Conservation (phyloP, 2,797 vertebrate genomes). For the Phalloptychus januarius region DNA sequence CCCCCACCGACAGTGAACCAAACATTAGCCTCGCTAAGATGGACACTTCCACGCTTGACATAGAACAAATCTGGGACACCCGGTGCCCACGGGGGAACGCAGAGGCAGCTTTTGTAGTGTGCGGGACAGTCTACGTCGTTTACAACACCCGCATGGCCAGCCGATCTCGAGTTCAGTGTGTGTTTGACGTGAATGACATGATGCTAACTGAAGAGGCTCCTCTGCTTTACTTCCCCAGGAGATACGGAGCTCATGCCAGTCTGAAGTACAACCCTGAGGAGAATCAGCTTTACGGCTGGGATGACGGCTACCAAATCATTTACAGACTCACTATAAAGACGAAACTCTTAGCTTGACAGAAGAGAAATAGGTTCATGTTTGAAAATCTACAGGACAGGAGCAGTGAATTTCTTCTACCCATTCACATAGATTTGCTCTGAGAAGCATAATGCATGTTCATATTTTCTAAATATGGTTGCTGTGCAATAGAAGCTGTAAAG, state of each 20-base stretch:
- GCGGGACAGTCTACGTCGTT: constrained; percentile 92
- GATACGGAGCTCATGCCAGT: constrained; percentile 91
- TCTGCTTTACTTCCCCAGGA: constrained; percentile 92
- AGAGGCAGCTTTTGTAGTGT: constrained; percentile 92
- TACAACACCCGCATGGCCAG: constrained; percentile 94
- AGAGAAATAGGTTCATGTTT: constrained; percentile 12
- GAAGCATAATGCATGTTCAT: not conserved
- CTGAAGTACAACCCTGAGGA: constrained; percentile 94
- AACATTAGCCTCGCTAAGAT: constrained; percentile 93
- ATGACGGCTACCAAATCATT: constrained; percentile 96
- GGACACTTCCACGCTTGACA: constrained; percentile 89
- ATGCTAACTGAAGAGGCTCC: constrained; percentile 87
- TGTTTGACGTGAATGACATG: constrained; percentile 91
- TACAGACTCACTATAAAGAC: constrained; percentile 92
- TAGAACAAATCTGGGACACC: constrained; percentile 97
- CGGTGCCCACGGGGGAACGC: constrained; percentile 90
- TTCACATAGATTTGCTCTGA: not conserved
- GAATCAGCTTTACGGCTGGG: constrained; percentile 94
- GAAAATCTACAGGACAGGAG: constrained; percentile 9
- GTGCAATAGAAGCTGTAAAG: not conserved
- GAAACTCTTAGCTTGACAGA: constrained; percentile 80
- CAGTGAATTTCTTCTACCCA: constrained; percentile 2
- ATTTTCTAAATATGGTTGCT: not conserved
- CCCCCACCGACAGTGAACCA: constrained; percentile 84
- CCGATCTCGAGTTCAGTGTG: constrained; percentile 91